These are phyloP conservation scores for Acromyrmex heyeri DNA, from an alignment of 1,140 invertebrate genomes.

Conservation along the genomic window DNA sequence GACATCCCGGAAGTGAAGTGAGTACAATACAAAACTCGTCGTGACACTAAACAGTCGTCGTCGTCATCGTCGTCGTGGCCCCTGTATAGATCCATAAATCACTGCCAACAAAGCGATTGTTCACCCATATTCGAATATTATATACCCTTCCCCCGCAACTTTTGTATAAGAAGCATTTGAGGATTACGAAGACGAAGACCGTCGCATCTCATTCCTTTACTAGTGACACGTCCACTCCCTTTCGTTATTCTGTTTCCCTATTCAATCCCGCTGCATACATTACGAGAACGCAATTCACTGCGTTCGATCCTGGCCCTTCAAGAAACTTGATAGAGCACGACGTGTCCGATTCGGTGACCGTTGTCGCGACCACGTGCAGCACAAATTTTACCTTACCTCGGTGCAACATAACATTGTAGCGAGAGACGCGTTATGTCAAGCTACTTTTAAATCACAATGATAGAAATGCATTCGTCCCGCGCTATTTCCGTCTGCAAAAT, in stretches of 20 bases:
- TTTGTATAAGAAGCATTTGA: constrained; percentile 29
- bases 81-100: constrained; percentile 70
- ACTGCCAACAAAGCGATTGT: constrained; percentile 72
- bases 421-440: constrained; percentile 11
- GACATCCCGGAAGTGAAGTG: constrained; percentile 73
- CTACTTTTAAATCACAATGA: constrained; percentile 43
- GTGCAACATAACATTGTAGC: neutral
- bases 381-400: constrained; percentile 1
- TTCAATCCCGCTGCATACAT: constrained; percentile 5
- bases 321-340: constrained; percentile 37
- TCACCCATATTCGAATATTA: constrained; percentile 57
- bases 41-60: constrained; percentile 69
- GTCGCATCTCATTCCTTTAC: constrained; percentile 46
- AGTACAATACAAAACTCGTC: constrained; percentile 70
- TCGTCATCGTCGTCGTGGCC: constrained; percentile 51
- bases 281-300: constrained; percentile 24
- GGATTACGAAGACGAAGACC: neutral
- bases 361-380: constrained; percentile 14
- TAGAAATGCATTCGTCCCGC: constrained; percentile 15
- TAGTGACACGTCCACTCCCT: constrained; percentile 35
- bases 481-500: constrained; percentile 20
- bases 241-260: constrained; percentile 33
- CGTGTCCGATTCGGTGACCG: neutral
- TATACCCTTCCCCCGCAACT: constrained; percentile 57
- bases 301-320: constrained; percentile 27